Conservation (phyloP, 2,888 invertebrate genomes). For the Catocala fraxini region DNA sequence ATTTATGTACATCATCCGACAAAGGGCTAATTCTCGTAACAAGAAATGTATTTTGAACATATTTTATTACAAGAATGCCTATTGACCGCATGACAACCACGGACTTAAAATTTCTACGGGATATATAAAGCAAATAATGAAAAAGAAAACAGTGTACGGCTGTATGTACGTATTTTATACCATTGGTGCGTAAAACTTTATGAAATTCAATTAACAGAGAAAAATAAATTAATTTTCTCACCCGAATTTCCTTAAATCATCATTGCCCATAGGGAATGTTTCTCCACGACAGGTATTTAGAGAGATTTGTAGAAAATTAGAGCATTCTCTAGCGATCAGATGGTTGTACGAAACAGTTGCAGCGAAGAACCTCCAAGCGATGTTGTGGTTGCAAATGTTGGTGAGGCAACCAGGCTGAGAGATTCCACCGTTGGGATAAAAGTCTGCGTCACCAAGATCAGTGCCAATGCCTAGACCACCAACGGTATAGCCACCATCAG, state of each 20-base stretch:
- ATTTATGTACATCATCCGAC: too few species aligned
- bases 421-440: slow-evolving; percentile 88
- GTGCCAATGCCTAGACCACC: slow-evolving; percentile 79
- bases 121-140: too few species aligned
- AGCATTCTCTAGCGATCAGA: slow-evolving; percentile 62
- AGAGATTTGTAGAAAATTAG: slow-evolving; percentile 58
- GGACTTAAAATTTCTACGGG: too few species aligned
- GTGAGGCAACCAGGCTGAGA: slow-evolving; percentile 71
- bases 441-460: slow-evolving; percentile 85
- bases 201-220: too few species aligned
- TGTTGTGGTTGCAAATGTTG: slow-evolving; percentile 70
- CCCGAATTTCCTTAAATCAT: slow-evolving; percentile 62
- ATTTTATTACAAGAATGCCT: too few species aligned
- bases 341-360: slow-evolving; percentile 68
- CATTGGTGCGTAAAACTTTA: too few species aligned
- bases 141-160: too few species aligned
- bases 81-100: too few species aligned
- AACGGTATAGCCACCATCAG: slow-evolving; percentile 78
- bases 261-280: slow-evolving; percentile 65
- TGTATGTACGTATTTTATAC: too few species aligned
- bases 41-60: too few species aligned
- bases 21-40: too few species aligned
- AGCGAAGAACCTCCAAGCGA: slow-evolving; percentile 72
- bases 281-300: slow-evolving; percentile 64
- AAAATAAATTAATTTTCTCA: slow-evolving; percentile 33